A percentile compares a stretch with the other conserved stretches of the same genome.
phyloP scores from a whole-genome alignment of 2,888 invertebrate genomes.

The Eupithecia insigniata region DNA sequence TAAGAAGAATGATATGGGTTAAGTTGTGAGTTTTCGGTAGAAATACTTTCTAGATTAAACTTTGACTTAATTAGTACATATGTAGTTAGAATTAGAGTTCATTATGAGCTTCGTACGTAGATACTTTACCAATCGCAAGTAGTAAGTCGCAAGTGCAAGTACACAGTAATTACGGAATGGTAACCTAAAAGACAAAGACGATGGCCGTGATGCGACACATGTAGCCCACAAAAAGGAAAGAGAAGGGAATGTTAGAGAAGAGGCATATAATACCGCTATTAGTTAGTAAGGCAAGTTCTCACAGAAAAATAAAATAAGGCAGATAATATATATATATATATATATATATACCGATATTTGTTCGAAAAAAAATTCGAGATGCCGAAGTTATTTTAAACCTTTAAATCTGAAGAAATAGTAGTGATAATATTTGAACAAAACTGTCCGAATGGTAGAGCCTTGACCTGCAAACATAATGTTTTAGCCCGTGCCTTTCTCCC shows the following conservation, averaged over 20 bases:
- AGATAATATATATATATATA: background rate
- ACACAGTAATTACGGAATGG: too few relatives aligned
- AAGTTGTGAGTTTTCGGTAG: background rate
- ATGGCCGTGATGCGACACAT: too few relatives aligned
- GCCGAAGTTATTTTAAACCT: background rate
- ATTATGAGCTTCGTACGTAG: too few relatives aligned
- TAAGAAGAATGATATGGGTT: too few relatives aligned
- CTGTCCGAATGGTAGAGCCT: background rate
- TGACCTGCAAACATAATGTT: background rate
- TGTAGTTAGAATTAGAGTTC: too few relatives aligned
- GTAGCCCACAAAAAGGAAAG: too few relatives aligned
- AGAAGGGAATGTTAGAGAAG: too few relatives aligned
- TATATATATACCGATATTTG: background rate
- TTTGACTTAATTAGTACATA: background rate
- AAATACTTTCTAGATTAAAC: too few relatives aligned
- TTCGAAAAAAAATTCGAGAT: background rate
- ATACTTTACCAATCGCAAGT: too few relatives aligned
- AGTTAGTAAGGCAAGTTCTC: background rate
- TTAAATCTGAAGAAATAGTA: background rate
- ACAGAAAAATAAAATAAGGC: background rate
- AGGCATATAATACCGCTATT: too few relatives aligned
- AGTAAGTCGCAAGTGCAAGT: background rate
- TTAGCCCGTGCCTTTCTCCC: background rate
- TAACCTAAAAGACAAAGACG: too few relatives aligned
- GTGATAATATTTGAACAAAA: background rate